phyloP scores from a whole-genome alignment of 1,140 invertebrate species.

The Parasteatoda tepidariorum region DNA sequence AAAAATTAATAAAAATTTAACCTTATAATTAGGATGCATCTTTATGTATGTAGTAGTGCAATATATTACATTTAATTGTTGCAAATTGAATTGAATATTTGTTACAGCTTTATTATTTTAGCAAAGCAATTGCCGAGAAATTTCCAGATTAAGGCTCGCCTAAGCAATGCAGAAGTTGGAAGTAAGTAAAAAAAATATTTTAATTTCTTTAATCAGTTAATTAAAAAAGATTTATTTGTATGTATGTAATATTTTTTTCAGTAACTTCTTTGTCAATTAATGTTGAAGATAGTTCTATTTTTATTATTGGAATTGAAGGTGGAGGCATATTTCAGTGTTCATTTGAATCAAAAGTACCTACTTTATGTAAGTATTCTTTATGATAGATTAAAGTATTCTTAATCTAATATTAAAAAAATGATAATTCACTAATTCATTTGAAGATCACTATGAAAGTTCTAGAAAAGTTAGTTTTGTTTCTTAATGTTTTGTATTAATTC shows the following conservation, averaged over 20 bases:
- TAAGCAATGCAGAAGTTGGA: constrained; percentile 57
- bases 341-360: constrained; percentile 44
- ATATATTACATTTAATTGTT: background rate
- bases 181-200: constrained; percentile 15
- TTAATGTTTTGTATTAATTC: too few species aligned
- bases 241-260: constrained; percentile 1
- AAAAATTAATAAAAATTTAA: too few species aligned
- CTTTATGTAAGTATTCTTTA: constrained; percentile 44
- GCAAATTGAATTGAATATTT: background rate
- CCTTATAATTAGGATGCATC: too few species aligned
- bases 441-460: background rate
- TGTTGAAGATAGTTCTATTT: constrained; percentile 60
- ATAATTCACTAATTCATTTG: background rate
- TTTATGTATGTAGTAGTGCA: background rate
- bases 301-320: constrained; percentile 61
- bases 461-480: too few species aligned
- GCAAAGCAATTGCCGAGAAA: constrained; percentile 57
- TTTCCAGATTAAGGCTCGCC: constrained; percentile 46
- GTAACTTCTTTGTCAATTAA: constrained; percentile 61
- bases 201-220: background rate
- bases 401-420: background rate
- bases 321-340: constrained; percentile 63
- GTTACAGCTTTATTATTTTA: constrained; percentile 57
- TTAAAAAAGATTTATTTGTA: background rate
- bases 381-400: background rate